Percentiles rank a stretch among this genome's conserved stretches.
Evolutionary conservation across 2,113 vertebrate species (phyloP).

Genomic region (Corythornis cristatus): DNA sequence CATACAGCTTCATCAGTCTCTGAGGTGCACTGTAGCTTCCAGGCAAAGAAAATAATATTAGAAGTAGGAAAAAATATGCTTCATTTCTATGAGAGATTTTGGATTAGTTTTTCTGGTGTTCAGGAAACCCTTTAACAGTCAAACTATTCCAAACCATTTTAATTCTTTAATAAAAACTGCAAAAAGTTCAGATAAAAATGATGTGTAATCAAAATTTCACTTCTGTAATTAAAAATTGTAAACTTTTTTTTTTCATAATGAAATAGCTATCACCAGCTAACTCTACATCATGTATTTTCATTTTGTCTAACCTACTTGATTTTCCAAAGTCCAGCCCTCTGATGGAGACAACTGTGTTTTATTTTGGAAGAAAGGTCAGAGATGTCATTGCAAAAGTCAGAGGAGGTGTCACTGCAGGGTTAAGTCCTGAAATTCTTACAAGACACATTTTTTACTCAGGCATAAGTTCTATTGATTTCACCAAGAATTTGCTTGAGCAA

Average conservation of each 20-base stretch:
- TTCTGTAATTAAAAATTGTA: slow-evolving; percentile 2
- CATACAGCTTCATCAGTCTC: background rate
- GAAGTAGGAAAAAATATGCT: background rate
- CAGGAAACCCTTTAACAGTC: background rate
- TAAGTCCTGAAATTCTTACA: background rate
- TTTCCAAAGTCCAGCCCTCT: background rate
- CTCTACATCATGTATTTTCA: background rate
- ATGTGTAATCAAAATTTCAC: background rate
- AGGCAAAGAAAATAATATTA: background rate
- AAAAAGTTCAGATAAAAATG: background rate
- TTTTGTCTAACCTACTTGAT: background rate
- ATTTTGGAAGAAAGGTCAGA: background rate
- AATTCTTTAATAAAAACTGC: background rate
- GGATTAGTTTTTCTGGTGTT: background rate
- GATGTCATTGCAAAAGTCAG: background rate
- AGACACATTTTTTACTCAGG: background rate
- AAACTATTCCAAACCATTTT: background rate
- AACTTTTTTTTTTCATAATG: background rate
- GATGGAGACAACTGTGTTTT: background rate
- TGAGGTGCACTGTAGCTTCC: background rate
- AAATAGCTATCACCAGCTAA: background rate
- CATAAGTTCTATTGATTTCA: background rate
- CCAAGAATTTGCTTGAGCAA: background rate
- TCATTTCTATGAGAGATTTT: background rate
- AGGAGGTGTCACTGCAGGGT: background rate